Evolutionary conservation across 2,113 vertebrate genomes (phyloP).

Genomic region (human (Homo sapiens)): DNA sequence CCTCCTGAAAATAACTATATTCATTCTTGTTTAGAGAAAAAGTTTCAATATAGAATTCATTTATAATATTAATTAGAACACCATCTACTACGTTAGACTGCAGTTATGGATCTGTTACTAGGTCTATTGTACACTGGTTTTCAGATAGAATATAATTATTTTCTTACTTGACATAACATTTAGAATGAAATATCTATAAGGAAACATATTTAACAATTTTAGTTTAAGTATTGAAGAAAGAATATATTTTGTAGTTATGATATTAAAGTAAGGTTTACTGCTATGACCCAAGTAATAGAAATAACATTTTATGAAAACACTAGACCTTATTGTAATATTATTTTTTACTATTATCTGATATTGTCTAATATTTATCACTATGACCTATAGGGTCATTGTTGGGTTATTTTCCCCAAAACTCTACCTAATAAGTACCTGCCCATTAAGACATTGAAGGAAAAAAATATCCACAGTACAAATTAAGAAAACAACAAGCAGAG

Average conservation of each 20-base stretch:
- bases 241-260: conserved; percentile 58
- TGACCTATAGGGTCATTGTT: neutral
- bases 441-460: neutral
- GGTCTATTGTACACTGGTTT: conserved; percentile 9
- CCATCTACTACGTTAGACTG: neutral
- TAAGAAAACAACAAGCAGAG: neutral
- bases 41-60: neutral
- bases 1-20: neutral
- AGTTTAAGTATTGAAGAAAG: conserved; percentile 67
- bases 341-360: neutral
- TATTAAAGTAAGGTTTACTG: conserved; percentile 39
- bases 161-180: conserved; percentile 68
- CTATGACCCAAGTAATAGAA: conserved; percentile 54
- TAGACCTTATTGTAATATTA: conserved; percentile 1
- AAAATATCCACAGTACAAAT: neutral
- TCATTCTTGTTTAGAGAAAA: neutral
- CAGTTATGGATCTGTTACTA: conserved; percentile 19
- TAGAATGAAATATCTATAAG: conserved; percentile 60
- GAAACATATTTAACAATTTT: conserved; percentile 73
- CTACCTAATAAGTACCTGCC: neutral
- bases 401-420: neutral
- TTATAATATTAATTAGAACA: neutral
- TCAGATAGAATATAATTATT: conserved; percentile 54
- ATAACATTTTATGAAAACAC: neutral
- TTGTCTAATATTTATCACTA: conserved; percentile 15